Conservation (phyloP, 2,797 vertebrate species). For the Lemur catta region DNA sequence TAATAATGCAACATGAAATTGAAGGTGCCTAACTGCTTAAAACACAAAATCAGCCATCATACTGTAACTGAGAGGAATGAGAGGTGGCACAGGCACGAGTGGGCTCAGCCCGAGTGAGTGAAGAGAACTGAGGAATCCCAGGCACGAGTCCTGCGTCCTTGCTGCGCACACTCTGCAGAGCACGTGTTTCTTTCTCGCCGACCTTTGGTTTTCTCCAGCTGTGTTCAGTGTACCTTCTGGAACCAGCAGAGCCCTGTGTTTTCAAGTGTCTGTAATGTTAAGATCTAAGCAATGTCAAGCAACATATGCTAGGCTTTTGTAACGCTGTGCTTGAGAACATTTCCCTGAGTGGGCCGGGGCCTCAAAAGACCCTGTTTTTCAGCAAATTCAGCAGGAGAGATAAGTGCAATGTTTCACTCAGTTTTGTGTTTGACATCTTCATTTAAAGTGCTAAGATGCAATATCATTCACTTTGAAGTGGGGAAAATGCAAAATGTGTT, state of each 20-base stretch:
- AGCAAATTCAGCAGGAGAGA: slow-evolving; percentile 80
- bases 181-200: slow-evolving; percentile 55
- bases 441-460: slow-evolving; percentile 83
- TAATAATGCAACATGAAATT: slow-evolving; percentile 72
- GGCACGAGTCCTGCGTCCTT: slow-evolving; percentile 41
- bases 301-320: not conserved
- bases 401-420: slow-evolving; percentile 82
- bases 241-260: slow-evolving; percentile 65
- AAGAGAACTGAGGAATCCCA: slow-evolving; percentile 41
- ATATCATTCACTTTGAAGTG: slow-evolving; percentile 77
- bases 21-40: slow-evolving; percentile 79
- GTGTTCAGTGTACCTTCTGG: slow-evolving; percentile 64
- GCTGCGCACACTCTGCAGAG: slow-evolving; percentile 42
- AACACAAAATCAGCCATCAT: slow-evolving; percentile 65
- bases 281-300: not conserved
- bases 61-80: slow-evolving; percentile 62
- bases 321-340: not conserved
- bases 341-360: slow-evolving; percentile 52
- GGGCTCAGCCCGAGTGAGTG: not conserved
- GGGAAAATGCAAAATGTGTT: slow-evolving; percentile 75
- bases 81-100: not conserved
- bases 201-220: slow-evolving; percentile 66
- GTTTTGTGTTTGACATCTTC: slow-evolving; percentile 78
- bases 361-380: slow-evolving; percentile 73
- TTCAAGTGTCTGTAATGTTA: slow-evolving; percentile 52